A percentile compares a stretch with the other conserved stretches of the same genome.
These are phyloP conservation scores for Piscicola geometra DNA, from an alignment of 2,888 invertebrate genomes.

Conservation along the genomic window DNA sequence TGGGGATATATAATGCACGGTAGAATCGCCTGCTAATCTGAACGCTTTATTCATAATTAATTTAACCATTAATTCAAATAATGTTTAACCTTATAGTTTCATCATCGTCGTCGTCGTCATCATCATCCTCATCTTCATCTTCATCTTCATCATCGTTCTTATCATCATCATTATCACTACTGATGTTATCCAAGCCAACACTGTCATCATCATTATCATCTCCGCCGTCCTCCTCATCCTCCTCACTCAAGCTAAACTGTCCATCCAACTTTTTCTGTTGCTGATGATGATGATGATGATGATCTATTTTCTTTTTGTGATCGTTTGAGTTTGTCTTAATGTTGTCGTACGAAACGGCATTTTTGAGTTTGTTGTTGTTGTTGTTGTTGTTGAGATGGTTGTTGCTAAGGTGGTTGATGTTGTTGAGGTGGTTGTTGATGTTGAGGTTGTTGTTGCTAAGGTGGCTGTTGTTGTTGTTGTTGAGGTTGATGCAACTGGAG, in stretches of 20 bases:
- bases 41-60: too few relatives aligned
- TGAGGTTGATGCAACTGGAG: not conserved
- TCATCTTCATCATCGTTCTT: not conserved
- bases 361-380: not conserved
- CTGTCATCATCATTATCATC: not conserved
- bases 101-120: slow-evolving; percentile 13
- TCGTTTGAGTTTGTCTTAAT: not conserved
- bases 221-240: not conserved
- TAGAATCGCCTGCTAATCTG: too few relatives aligned
- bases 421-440: not conserved
- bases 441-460: not conserved
- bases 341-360: not conserved
- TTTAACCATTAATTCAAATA: too few relatives aligned
- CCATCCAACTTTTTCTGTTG: not conserved
- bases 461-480: slow-evolving; percentile 2
- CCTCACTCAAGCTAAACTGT: slow-evolving; percentile 1
- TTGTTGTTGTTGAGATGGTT: not conserved
- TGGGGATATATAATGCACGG: too few relatives aligned
- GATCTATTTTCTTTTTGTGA: not conserved
- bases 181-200: slow-evolving; percentile 2
- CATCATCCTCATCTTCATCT: not conserved
- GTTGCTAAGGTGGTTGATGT: not conserved
- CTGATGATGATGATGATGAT: too few relatives aligned
- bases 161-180: not conserved
- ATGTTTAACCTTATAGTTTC: too few relatives aligned